These are phyloP conservation scores for Echeneis naucrates DNA, from an alignment of 2,797 vertebrate species.

Conservation along the genomic window DNA sequence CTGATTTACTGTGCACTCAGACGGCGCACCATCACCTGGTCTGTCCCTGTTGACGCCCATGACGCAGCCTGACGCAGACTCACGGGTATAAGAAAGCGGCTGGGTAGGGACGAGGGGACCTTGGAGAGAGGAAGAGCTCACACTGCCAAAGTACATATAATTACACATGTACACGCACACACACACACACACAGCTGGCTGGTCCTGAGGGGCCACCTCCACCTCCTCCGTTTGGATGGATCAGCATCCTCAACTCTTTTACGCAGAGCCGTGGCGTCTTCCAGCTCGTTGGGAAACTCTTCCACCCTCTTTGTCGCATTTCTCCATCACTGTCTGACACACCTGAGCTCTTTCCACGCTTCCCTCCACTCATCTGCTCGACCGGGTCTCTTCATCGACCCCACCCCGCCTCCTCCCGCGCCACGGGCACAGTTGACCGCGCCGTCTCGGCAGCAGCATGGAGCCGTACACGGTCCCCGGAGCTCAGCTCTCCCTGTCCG, in stretches of 20 bases:
- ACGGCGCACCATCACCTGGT: neutral
- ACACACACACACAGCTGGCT: conserved; percentile 13
- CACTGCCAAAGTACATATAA: conserved; percentile 9
- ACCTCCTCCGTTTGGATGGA: conserved; percentile 12
- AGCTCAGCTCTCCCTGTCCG: conserved; percentile 73
- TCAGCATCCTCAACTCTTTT: neutral
- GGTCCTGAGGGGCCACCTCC: neutral
- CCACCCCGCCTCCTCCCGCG: too few relatives aligned
- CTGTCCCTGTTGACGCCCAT: conserved; percentile 1
- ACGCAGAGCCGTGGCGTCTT: neutral
- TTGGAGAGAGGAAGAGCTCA: conserved; percentile 18
- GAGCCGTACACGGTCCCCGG: conserved; percentile 83
- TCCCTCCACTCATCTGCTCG: neutral
- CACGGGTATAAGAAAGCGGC: conserved; percentile 19
- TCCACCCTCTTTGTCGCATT: neutral
- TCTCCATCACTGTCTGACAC: neutral
- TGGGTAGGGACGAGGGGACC: conserved; percentile 26
- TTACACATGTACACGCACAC: conserved; percentile 5
- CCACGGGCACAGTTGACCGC: conserved; percentile 31
- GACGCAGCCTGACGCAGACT: conserved; percentile 69
- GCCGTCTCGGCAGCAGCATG: conserved; percentile 66
- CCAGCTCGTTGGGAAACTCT: neutral
- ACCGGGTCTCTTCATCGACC: too few relatives aligned
- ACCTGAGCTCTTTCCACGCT: neutral
- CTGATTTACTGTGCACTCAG: accelerated